Conservation (phyloP, 2,113 vertebrate genomes). For the Phodopus roborovskii region DNA sequence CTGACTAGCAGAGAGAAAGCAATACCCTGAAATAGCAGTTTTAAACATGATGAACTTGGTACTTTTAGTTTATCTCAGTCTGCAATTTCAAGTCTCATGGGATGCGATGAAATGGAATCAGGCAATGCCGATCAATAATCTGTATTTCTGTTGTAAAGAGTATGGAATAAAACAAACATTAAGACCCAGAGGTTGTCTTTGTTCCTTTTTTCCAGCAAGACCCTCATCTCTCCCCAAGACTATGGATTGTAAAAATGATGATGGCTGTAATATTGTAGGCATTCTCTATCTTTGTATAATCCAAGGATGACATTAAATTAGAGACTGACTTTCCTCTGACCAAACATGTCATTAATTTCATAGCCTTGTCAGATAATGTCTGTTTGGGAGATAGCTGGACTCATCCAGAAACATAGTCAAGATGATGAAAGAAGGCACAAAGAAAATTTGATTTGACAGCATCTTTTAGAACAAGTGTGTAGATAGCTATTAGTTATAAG, state of each 20-base stretch:
- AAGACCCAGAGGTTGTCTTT: constrained; percentile 50
- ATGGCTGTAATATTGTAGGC: background rate
- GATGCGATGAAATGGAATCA: constrained; percentile 78
- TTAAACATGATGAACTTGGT: constrained; percentile 83
- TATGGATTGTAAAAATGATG: constrained; percentile 34
- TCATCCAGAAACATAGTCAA: background rate
- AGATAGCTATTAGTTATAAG: background rate
- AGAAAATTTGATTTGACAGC: background rate
- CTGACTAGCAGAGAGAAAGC: constrained; percentile 66
- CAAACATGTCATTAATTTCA: background rate
- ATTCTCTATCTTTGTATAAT: constrained; percentile 2
- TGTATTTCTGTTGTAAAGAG: constrained; percentile 79
- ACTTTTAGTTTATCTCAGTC: constrained; percentile 79
- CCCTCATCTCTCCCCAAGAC: constrained; percentile 26
- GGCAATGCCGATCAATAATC: constrained; percentile 79
- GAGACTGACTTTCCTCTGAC: background rate
- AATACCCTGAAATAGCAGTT: constrained; percentile 78
- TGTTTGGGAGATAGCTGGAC: background rate
- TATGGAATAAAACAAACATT: constrained; percentile 69
- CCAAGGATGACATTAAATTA: background rate
- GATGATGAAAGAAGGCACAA: constrained; percentile 6
- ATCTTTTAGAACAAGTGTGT: background rate
- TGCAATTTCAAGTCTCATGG: constrained; percentile 76
- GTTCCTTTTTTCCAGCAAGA: background rate
- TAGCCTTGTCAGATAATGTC: constrained; percentile 8